Conservation (phyloP, 1,140 invertebrate genomes). For the Penaeus chinensis region DNA sequence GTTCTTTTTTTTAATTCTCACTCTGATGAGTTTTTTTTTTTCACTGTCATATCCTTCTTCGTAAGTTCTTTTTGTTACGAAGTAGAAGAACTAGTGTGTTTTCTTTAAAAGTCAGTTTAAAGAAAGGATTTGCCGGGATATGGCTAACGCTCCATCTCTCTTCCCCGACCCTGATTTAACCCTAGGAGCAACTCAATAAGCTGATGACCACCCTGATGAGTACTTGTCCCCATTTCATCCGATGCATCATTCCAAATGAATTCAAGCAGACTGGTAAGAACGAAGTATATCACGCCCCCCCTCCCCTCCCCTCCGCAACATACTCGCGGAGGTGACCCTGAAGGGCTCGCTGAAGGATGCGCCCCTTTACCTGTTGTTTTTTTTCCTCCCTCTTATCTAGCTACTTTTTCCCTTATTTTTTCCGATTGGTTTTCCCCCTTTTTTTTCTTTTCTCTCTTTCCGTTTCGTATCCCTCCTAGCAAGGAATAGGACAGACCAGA, state of each 20-base stretch:
- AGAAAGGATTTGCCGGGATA: not conserved
- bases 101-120: not conserved
- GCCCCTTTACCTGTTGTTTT: not conserved
- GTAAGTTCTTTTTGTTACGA: too few relatives aligned
- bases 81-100: too few relatives aligned
- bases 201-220: conserved; percentile 73
- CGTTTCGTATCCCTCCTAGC: too few relatives aligned
- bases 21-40: too few relatives aligned
- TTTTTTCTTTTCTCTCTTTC: too few relatives aligned
- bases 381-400: too few relatives aligned
- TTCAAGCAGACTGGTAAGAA: conserved; percentile 70
- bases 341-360: not conserved
- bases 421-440: too few relatives aligned
- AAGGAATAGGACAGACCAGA: too few relatives aligned
- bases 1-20: too few relatives aligned
- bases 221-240: conserved; percentile 77
- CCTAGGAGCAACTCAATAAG: conserved; percentile 68
- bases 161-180: conserved; percentile 5
- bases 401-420: too few relatives aligned
- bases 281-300: not conserved
- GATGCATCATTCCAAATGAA: conserved; percentile 79
- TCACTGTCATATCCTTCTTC: too few relatives aligned
- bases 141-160: not conserved
- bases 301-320: not conserved
- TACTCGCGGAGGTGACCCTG: not conserved